phyloP scores from a whole-genome alignment of 35 echinoderm and acorn worm genomes.

The Holothuria glaberrima region DNA sequence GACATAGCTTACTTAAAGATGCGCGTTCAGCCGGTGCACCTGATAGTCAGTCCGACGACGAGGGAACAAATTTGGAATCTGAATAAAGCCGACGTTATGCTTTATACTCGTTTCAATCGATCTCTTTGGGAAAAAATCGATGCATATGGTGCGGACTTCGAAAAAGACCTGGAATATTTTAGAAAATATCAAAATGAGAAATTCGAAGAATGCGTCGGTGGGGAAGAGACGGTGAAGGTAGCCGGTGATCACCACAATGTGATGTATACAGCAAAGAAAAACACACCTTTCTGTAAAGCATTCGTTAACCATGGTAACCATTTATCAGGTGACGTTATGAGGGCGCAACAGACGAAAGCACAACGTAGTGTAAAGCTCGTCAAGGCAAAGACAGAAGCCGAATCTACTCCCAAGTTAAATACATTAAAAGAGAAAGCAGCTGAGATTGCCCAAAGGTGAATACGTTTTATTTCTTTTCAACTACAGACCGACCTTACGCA shows the following conservation, averaged over 20 bases:
- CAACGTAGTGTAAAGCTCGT: too few relatives aligned
- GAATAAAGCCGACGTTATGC: conserved; percentile 54
- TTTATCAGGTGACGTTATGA: too few relatives aligned
- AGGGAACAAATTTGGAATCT: conserved; percentile 23
- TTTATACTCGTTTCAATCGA: conserved; percentile 65
- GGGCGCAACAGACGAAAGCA: too few relatives aligned
- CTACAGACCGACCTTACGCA: too few relatives aligned
- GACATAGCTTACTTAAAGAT: conserved; percentile 71
- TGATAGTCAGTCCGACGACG: neutral
- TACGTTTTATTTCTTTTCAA: too few relatives aligned
- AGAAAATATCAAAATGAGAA: conserved; percentile 1
- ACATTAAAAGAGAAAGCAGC: too few relatives aligned
- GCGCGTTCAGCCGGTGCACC: neutral
- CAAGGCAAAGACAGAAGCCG: too few relatives aligned
- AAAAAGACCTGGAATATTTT: conserved; percentile 65
- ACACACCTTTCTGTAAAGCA: neutral
- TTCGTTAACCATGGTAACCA: conserved; percentile 11
- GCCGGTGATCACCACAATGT: conserved; percentile 13
- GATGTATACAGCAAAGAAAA: neutral
- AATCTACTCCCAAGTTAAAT: too few relatives aligned
- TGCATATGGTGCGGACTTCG: conserved; percentile 59
- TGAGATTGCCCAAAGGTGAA: too few relatives aligned
- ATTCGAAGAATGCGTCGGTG: conserved; percentile 19
- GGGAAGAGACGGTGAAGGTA: neutral
- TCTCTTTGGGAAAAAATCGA: conserved; percentile 72